These are phyloP conservation scores for Micromys minutus DNA, from an alignment of 2,113 vertebrate species.

Conservation along the genomic window DNA sequence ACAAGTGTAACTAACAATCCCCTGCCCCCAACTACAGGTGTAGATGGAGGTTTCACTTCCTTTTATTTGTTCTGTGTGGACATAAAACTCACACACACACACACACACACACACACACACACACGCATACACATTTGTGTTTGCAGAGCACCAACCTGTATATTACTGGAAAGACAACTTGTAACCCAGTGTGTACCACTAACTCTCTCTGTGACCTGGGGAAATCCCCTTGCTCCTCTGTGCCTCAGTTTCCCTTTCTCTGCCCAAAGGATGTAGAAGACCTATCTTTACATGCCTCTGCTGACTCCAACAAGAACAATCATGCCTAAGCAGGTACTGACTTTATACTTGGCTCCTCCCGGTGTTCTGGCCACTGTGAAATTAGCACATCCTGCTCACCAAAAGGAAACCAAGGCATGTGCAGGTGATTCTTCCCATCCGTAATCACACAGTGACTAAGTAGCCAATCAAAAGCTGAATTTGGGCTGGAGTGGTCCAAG, in stretches of 20 bases:
- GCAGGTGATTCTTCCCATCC: background rate
- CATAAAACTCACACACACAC: background rate
- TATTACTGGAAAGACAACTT: background rate
- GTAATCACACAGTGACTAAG: background rate
- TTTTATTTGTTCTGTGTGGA: background rate
- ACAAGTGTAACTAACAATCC: background rate
- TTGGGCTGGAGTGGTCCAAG: background rate
- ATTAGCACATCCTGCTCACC: background rate
- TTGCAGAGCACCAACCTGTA: background rate
- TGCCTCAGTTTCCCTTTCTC: background rate
- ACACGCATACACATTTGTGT: background rate
- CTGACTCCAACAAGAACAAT: background rate
- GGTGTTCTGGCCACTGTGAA: background rate
- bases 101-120: background rate
- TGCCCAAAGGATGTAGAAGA: background rate
- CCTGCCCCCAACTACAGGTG: background rate
- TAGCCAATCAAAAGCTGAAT: background rate
- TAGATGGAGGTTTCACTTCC: conserved; percentile 32
- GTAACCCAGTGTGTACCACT: background rate
- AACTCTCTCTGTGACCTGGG: background rate
- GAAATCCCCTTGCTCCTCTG: background rate
- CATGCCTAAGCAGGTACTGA: background rate
- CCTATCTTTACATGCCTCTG: background rate
- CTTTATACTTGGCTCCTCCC: background rate
- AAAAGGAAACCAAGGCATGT: background rate